A percentile compares a stretch with the other conserved stretches of the same genome.
Evolutionary conservation across 1,140 invertebrate species (phyloP).

Genomic region (Oryctes rhinoceros): DNA sequence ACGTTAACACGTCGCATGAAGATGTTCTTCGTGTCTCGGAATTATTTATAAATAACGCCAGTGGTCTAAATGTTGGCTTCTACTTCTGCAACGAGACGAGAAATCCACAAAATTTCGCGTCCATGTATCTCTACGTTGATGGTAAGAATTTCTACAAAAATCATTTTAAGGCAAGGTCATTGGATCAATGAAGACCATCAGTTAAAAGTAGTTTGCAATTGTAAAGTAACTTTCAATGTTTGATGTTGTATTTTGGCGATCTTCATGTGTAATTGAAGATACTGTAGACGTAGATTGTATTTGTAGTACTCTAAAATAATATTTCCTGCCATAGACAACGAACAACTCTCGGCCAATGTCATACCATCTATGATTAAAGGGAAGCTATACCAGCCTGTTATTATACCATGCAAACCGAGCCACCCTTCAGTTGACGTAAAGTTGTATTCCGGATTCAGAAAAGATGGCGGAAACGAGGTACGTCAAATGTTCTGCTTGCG

Average conservation of each 20-base stretch:
- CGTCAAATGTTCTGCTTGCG: neutral
- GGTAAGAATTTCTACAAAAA: neutral
- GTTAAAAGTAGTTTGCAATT: too few relatives aligned
- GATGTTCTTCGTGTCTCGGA: neutral
- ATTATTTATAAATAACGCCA: neutral
- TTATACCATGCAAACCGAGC: conserved; percentile 33
- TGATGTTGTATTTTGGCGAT: too few relatives aligned
- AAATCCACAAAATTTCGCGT: neutral
- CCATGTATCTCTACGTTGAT: neutral
- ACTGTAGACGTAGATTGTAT: too few relatives aligned
- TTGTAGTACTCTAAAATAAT: neutral
- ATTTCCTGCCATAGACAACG: neutral
- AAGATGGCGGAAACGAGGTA: neutral
- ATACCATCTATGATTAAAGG: neutral
- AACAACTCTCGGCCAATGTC: neutral
- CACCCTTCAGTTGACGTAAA: conserved; percentile 8
- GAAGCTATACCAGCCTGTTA: neutral
- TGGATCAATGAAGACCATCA: too few relatives aligned
- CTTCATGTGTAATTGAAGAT: too few relatives aligned
- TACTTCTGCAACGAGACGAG: neutral
- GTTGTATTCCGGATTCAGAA: neutral
- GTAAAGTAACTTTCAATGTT: too few relatives aligned
- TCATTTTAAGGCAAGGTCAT: too few relatives aligned
- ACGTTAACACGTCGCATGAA: neutral
- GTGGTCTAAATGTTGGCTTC: neutral